These are phyloP conservation scores for Drosophila recens DNA, from an alignment of 2,888 invertebrate genomes.

Conservation along the genomic window DNA sequence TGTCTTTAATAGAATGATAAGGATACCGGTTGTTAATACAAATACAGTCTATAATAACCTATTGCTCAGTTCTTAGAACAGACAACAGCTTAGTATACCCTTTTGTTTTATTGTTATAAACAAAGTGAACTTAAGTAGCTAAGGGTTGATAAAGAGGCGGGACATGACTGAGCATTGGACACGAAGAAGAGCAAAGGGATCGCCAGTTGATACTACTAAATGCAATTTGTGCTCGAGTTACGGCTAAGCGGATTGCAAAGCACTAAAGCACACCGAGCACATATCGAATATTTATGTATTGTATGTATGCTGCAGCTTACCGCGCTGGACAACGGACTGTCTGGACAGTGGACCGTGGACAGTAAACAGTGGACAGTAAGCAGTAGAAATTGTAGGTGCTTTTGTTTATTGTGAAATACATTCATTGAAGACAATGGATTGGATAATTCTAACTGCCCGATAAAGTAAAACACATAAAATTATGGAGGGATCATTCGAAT, in stretches of 20 bases:
- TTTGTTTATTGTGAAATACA: conserved; percentile 9
- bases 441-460: conserved; percentile 14
- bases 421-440: conserved; percentile 7
- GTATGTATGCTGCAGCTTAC: conserved; percentile 30
- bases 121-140: conserved; percentile 45
- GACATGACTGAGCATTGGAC: background rate
- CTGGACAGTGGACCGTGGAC: conserved; percentile 7
- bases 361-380: background rate
- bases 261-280: conserved; percentile 58
- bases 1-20: background rate
- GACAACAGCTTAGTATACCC: conserved; percentile 7
- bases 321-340: conserved; percentile 7
- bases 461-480: conserved; percentile 2
- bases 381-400: conserved; percentile 14
- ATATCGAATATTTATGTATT: conserved; percentile 66
- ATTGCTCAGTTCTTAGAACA: background rate
- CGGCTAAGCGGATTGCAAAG: conserved; percentile 74
- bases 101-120: conserved; percentile 2
- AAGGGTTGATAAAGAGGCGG: conserved; percentile 30
- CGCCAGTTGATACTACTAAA: conserved; percentile 54
- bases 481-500: background rate
- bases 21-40: background rate
- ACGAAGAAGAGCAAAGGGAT: conserved; percentile 16
- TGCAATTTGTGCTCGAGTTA: conserved; percentile 74
- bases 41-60: background rate